Evolutionary conservation across 2,797 vertebrate genomes (phyloP), one percentile per base, ranked within the genome.

Genomic region (Fundulus diaphanus): DNA sequence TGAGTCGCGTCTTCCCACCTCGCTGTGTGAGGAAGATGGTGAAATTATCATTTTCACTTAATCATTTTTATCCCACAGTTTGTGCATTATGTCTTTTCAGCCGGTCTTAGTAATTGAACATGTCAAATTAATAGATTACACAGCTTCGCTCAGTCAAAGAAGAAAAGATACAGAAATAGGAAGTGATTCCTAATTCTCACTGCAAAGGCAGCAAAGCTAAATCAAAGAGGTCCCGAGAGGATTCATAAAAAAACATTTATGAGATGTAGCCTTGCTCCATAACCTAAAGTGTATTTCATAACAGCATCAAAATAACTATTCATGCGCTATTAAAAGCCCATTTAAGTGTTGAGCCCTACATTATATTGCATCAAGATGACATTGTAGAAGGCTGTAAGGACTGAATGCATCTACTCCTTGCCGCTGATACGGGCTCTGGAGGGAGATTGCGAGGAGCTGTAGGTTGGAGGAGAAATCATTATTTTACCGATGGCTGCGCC

Each of bases 401-500:
- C 59, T 13, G 15, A 71, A 71, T 67, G 27, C 44, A 81, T 87
- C 82, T 85, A 76, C 83, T 81, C 84, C 69, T 80, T 81, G 87
- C 85, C 82, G 82, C 68, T 88, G 83, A 85, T 74, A 77, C 48
- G 67, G 67, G 80, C 81, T 87, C 79, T 83, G 73, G 82, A 85
- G 84, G 79, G 79, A 88, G 81, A 87, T 93, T 90, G 90, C 90
- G 82, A 90, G 87, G 80, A 89, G 77, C 72, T 70, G 85, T 74
- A 82, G 87, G 80, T 72, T 84, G 82, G 85, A 86, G 81, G 87
- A 82, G 83, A 77, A 87, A 83, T 91, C 90, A 90, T 93, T 92
- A 92, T 91, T 93, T 92, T 83, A 90, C 81, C 88, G 82, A 80
- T 81, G 80, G 86, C 89, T 86, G 84, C 54, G 33, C 86, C 2